Conservation (phyloP, 2,113 vertebrate species). For the Plecotus auritus region DNA sequence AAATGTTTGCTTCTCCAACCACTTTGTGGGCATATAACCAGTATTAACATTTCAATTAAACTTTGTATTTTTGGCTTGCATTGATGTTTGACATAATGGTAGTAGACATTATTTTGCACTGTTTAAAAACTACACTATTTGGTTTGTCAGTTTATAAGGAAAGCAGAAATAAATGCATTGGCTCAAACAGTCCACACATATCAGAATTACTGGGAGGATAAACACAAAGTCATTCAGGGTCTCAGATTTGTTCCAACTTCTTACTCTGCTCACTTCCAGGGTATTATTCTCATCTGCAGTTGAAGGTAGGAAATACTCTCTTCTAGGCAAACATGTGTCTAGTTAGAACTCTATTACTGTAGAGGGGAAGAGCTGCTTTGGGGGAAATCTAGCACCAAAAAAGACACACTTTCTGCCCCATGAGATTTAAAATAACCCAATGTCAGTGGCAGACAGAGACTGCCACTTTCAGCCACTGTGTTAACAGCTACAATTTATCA, state of each 20-base stretch:
- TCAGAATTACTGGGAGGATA: neutral
- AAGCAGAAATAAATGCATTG: neutral
- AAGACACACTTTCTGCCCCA: neutral
- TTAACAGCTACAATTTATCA: neutral
- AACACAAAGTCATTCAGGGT: neutral
- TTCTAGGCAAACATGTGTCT: neutral
- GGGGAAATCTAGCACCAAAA: neutral
- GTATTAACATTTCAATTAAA: slow-evolving; percentile 37
- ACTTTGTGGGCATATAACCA: neutral
- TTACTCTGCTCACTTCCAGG: neutral
- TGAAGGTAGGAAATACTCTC: neutral
- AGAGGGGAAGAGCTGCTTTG: neutral
- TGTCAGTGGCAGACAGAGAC: neutral
- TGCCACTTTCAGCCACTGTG: neutral
- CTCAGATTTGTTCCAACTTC: neutral
- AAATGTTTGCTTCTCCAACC: neutral
- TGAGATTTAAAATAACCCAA: neutral
- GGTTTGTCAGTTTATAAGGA: neutral
- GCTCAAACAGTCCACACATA: neutral
- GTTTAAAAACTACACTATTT: neutral
- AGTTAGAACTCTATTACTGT: neutral
- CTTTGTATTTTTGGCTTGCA: neutral
- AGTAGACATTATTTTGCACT: neutral
- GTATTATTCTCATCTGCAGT: neutral
- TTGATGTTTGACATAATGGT: neutral